Percentiles rank a stretch among this genome's conserved stretches.
Conservation (phyloP, 1,140 invertebrate genomes). For the Wiebesia pumilae region DNA sequence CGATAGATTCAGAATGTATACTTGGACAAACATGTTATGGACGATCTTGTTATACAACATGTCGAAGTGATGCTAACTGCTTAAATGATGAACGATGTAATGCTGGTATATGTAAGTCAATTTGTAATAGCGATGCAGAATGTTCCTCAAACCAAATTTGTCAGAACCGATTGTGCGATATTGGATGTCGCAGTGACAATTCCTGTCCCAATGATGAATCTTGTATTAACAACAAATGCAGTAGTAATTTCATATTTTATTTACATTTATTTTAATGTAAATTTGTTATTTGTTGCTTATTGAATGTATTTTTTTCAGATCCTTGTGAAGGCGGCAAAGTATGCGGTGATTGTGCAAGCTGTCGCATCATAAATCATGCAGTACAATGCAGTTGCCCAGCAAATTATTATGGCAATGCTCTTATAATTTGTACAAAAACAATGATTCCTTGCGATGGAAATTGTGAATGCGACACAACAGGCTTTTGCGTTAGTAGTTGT, state of each 20-base stretch:
- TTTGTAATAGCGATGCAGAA: constrained; percentile 89
- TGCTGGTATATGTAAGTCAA: constrained; percentile 84
- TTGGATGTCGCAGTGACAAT: constrained; percentile 89
- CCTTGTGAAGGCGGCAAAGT: constrained; percentile 81
- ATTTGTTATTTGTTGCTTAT: neutral
- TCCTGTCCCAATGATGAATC: constrained; percentile 83
- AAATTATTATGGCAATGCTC: constrained; percentile 87
- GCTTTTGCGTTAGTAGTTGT: constrained; percentile 85
- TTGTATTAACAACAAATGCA: constrained; percentile 88
- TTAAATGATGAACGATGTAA: constrained; percentile 89
- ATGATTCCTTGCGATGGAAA: constrained; percentile 79
- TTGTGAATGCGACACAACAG: constrained; percentile 86
- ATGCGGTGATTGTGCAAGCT: constrained; percentile 89
- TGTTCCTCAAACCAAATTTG: constrained; percentile 89
- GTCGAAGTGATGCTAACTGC: constrained; percentile 87
- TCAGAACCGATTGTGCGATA: constrained; percentile 88
- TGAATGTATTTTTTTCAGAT: constrained; percentile 76
- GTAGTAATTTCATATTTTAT: constrained; percentile 74
- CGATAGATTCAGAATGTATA: constrained; percentile 79
- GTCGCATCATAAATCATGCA: constrained; percentile 87
- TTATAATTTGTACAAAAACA: constrained; percentile 82
- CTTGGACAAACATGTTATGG: constrained; percentile 83
- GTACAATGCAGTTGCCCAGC: constrained; percentile 89
- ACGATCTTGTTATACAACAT: constrained; percentile 83
- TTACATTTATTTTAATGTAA: neutral